Conservation (phyloP, 2,797 vertebrate genomes). For the Poecilia picta region DNA sequence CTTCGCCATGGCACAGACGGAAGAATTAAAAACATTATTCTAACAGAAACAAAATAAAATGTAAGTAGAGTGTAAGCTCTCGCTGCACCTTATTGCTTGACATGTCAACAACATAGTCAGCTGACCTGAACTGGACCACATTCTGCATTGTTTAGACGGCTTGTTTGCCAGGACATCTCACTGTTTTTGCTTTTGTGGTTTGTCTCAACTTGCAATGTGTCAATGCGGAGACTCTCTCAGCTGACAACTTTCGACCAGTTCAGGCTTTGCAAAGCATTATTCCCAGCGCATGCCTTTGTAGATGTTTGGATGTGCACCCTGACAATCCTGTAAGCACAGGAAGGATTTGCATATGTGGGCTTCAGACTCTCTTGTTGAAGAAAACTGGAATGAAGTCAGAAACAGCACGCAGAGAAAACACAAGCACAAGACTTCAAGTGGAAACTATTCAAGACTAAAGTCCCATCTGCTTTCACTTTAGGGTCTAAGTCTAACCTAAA, state of each 20-base stretch:
- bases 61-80: slow-evolving; percentile 43
- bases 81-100: slow-evolving; percentile 50
- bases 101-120: slow-evolving; percentile 38
- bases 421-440: slow-evolving; percentile 80
- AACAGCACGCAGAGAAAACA: slow-evolving; percentile 67
- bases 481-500: slow-evolving; percentile 82
- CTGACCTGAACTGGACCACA: slow-evolving; percentile 55
- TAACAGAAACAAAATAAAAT: slow-evolving; percentile 24
- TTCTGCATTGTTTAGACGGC: slow-evolving; percentile 57
- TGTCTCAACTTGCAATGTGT: slow-evolving; percentile 55
- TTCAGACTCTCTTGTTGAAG: slow-evolving; percentile 51
- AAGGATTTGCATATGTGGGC: slow-evolving; percentile 34
- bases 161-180: slow-evolving; percentile 33
- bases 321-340: slow-evolving; percentile 22
- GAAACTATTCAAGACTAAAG: slow-evolving; percentile 81
- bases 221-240: slow-evolving; percentile 46
- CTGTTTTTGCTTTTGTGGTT: slow-evolving; percentile 56
- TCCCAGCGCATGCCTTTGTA: slow-evolving; percentile 26
- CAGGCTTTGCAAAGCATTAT: slow-evolving; percentile 14
- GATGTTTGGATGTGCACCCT: slow-evolving; percentile 6
- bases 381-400: slow-evolving; percentile 69
- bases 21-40: slow-evolving; percentile 52
- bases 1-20: slow-evolving; percentile 44
- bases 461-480: slow-evolving; percentile 86
- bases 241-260: slow-evolving; percentile 49